A percentile compares a stretch with the other conserved stretches of the same genome.
Evolutionary conservation across 2,888 invertebrate genomes (phyloP).

Genomic region (Iphiclides podalirius): DNA sequence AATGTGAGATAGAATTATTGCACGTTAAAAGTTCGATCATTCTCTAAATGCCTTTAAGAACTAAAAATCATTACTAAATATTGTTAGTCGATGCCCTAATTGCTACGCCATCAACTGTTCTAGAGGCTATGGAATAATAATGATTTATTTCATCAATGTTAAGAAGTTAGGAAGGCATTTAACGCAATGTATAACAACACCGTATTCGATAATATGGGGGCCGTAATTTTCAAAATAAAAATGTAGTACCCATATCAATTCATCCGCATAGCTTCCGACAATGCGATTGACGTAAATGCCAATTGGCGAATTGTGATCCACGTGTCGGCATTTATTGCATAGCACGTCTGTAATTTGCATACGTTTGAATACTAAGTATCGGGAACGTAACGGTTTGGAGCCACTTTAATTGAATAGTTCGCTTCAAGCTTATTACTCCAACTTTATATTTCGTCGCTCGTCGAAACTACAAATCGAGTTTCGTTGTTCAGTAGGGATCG

Average conservation of each 20-base stretch:
- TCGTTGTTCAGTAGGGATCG: constrained; percentile 11
- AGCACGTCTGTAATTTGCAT: constrained; percentile 79
- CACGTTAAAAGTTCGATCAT: too few relatives aligned
- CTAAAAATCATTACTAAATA: too few relatives aligned
- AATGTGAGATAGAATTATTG: too few relatives aligned
- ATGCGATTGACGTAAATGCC: constrained; percentile 70
- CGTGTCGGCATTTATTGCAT: constrained; percentile 78
- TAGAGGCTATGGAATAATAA: too few relatives aligned
- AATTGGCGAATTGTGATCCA: constrained; percentile 78
- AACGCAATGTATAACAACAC: too few relatives aligned
- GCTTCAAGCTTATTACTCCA: constrained; percentile 64
- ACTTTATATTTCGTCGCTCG: constrained; percentile 45
- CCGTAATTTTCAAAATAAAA: too few relatives aligned
- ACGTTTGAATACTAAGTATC: constrained; percentile 78
- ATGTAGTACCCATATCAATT: constrained; percentile 16
- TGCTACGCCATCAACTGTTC: too few relatives aligned
- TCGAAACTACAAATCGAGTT: constrained; percentile 19
- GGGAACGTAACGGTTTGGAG: constrained; percentile 66
- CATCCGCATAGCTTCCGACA: constrained; percentile 33
- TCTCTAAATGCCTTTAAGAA: too few relatives aligned
- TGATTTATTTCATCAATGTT: too few relatives aligned
- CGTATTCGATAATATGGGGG: too few relatives aligned
- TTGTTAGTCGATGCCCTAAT: too few relatives aligned
- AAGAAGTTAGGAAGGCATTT: too few relatives aligned
- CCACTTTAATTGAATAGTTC: constrained; percentile 76